A percentile compares a stretch with the other conserved stretches of the same genome.
Evolutionary conservation across 2,113 vertebrate species (phyloP).

Genomic region (Syrmaticus mikado): DNA sequence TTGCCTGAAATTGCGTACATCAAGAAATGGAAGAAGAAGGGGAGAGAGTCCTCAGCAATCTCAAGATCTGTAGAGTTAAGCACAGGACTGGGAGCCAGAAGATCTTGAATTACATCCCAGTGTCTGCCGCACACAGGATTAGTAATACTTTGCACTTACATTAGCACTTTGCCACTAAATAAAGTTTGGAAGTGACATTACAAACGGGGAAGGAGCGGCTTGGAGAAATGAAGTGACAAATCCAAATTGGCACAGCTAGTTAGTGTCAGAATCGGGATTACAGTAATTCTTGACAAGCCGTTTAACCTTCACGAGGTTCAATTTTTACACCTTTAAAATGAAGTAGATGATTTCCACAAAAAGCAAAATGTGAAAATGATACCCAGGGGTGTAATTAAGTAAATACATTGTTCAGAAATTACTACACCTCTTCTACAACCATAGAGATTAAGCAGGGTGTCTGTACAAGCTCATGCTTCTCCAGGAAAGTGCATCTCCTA

Average conservation of each 20-base stretch:
- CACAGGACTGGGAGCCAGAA: constrained; percentile 62
- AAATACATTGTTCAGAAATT: constrained; percentile 56
- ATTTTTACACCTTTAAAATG: constrained; percentile 67
- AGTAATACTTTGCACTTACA: constrained; percentile 74
- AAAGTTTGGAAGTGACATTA: constrained; percentile 73
- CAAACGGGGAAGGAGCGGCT: constrained; percentile 57
- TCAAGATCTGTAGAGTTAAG: constrained; percentile 36
- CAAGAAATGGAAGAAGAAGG: background rate
- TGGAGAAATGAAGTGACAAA: constrained; percentile 72
- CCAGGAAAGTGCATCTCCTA: background rate
- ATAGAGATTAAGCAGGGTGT: background rate
- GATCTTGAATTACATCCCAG: constrained; percentile 72
- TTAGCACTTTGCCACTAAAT: constrained; percentile 75
- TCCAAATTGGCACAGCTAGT: constrained; percentile 72
- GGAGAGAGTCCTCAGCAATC: constrained; percentile 22
- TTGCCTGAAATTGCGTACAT: constrained; percentile 10
- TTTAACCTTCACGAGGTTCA: constrained; percentile 59
- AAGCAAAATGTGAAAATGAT: constrained; percentile 50
- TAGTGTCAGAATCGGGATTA: constrained; percentile 71
- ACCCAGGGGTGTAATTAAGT: constrained; percentile 46
- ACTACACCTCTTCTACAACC: background rate
- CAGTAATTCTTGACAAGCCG: constrained; percentile 69
- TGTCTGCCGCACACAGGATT: constrained; percentile 70
- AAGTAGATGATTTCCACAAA: constrained; percentile 21
- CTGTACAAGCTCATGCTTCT: background rate